Conservation (phyloP, 2,797 vertebrate genomes). For the Fratercula arctica region DNA sequence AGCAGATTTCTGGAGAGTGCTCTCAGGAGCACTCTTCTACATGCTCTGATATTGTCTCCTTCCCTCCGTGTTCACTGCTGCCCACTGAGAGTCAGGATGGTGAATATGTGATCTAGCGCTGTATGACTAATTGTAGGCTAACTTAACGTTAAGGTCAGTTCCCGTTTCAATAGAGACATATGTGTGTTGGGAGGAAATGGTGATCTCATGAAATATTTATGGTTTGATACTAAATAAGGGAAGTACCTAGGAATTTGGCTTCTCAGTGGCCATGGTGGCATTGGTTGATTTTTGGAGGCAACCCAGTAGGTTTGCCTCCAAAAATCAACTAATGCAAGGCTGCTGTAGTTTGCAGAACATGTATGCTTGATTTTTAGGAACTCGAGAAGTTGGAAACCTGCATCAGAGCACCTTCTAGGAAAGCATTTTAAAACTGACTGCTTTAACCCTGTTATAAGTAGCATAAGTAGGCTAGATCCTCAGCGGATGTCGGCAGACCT, state of each 20-base stretch:
- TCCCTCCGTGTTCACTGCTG: fast-evolving
- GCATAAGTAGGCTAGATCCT: neutral
- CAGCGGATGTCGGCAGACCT: neutral
- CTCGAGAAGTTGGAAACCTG: neutral
- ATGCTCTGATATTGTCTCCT: neutral
- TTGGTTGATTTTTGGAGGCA: neutral
- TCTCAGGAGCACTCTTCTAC: neutral
- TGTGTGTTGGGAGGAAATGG: neutral
- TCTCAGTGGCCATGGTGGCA: neutral
- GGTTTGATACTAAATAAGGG: neutral
- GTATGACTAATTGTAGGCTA: neutral
- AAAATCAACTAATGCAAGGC: neutral
- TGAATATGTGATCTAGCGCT: neutral
- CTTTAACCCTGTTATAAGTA: neutral
- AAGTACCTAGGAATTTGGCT: neutral
- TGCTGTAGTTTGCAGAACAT: neutral
- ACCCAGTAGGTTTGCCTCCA: too few relatives aligned
- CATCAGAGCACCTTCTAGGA: neutral
- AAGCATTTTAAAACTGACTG: neutral
- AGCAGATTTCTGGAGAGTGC: neutral
- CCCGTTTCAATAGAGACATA: neutral
- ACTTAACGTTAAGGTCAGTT: neutral
- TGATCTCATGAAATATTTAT: neutral
- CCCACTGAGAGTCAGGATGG: neutral
- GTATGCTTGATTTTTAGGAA: neutral